phyloP scores from a whole-genome alignment of 1,140 invertebrate genomes.

The Drosophila parvula region DNA sequence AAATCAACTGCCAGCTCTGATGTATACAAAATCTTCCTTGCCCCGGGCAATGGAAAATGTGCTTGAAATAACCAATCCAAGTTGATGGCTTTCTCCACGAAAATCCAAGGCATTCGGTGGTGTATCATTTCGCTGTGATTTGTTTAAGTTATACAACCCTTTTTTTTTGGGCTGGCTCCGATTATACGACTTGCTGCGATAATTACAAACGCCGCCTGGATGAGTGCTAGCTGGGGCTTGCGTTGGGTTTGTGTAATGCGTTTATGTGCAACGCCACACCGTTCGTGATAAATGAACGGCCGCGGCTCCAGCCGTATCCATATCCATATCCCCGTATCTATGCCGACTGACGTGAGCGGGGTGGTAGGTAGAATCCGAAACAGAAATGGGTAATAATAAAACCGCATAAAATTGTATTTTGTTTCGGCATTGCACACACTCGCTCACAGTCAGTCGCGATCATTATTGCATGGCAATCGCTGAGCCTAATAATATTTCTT shows the following conservation, averaged over 20 bases:
- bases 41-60: constrained; percentile 12
- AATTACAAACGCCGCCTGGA: constrained; percentile 33
- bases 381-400: constrained; percentile 48
- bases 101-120: neutral
- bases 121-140: constrained; percentile 18
- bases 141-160: constrained; percentile 53
- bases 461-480: constrained; percentile 28
- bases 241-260: constrained; percentile 23
- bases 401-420: constrained; percentile 73
- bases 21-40: constrained; percentile 3
- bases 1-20: neutral
- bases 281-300: constrained; percentile 55
- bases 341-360: constrained; percentile 50
- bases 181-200: constrained; percentile 60
- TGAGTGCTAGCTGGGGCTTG: constrained; percentile 11
- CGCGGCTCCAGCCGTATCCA: constrained; percentile 37
- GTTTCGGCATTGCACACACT: constrained; percentile 71
- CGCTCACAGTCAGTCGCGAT: constrained; percentile 3
- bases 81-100: constrained; percentile 40
- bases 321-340: constrained; percentile 30
- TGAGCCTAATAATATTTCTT: constrained; percentile 37
- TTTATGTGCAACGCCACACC: constrained; percentile 35
- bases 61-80: constrained; percentile 8
- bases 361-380: constrained; percentile 67
- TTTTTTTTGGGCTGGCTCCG: constrained; percentile 17